Evolutionary conservation across 2,797 vertebrate species (phyloP), one percentile per base, ranked within the genome.

Genomic region (Neoniphon sammara): DNA sequence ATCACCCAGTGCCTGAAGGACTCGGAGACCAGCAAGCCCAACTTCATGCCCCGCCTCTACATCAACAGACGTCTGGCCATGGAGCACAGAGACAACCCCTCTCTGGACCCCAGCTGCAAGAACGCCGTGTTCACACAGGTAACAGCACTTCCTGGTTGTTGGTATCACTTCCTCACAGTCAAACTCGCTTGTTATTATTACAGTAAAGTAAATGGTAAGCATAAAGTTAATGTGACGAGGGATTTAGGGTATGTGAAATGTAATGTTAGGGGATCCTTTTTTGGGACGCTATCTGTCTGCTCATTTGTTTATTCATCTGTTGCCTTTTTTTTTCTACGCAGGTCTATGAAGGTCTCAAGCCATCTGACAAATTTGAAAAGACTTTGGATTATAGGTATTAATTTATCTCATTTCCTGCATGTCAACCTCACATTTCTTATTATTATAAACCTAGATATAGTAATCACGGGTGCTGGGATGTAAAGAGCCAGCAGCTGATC

Each of bases 51-150:
- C 0, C 95, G 96, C 11, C 96, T 99, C 36, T 99, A 98, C 90
- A 99, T 99, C 90, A 99, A 99, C 93, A 94, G 98, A 7, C 95
- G 97, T 25, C 93, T 98, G 75, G 97, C 98, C 81, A 99, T 99
- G 98, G 98, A 99, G 84, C 98, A 99, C 91, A 91, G 95, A 1
- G 97, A 98, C 91, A 99, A 97, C 86, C 96, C 97, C 1, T 93
- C 94, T 34, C 88, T 96, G 83, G 97, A 99, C 78, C 87, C 94
- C 72, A 95, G 89, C 85, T 98, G 96, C 92, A 99, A 97, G 93
- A 98, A 97, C 0, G 95, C 97, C 0, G 96, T 99, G 79, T 97
- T 99, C 73, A 97, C 93, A 68, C 98, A 99, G 97, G 98, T 98
- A 90, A 39, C 20, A 21, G 18, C 15, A 27, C 57, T 21, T 36